A percentile compares a stretch with the other conserved stretches of the same genome.
Evolutionary conservation across 2,113 vertebrate species (phyloP).

Genomic region (Neofelis nebulosa): DNA sequence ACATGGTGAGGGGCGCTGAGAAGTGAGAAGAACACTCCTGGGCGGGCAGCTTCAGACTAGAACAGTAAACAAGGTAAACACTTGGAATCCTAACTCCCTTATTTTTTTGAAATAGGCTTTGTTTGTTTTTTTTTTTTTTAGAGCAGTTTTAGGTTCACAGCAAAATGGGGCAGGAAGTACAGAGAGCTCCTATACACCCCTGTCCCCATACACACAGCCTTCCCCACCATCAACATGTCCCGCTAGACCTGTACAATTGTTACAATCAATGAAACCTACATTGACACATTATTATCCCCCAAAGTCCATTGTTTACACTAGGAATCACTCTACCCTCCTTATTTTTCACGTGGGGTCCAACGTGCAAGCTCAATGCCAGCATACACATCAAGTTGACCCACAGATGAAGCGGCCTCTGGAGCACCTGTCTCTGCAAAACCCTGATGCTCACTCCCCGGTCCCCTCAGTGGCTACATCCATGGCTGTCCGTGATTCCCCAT

Average conservation of each 20-base stretch:
- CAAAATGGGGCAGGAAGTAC: not conserved
- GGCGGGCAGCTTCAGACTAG: not conserved
- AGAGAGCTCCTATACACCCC: not conserved
- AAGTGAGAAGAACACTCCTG: not conserved
- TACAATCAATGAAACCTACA: not conserved
- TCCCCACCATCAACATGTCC: fast-evolving
- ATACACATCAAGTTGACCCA: too few species aligned
- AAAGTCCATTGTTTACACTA: not conserved
- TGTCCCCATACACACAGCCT: not conserved
- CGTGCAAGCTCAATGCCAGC: not conserved
- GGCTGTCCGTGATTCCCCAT: fast-evolving
- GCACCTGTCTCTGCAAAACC: not conserved
- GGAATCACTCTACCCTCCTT: not conserved
- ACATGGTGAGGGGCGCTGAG: not conserved
- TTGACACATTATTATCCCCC: not conserved
- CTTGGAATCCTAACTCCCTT: not conserved
- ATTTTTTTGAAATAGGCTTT: not conserved
- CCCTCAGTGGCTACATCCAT: fast-evolving
- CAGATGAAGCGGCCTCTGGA: fast-evolving
- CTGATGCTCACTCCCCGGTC: fast-evolving
- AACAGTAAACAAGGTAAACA: not conserved
- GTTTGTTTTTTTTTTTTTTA: not conserved
- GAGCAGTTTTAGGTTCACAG: not conserved
- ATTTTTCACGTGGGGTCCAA: not conserved
- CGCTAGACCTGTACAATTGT: not conserved